phyloP scores from a whole-genome alignment of 2,888 invertebrate genomes.

The Cerastis rubricosa region DNA sequence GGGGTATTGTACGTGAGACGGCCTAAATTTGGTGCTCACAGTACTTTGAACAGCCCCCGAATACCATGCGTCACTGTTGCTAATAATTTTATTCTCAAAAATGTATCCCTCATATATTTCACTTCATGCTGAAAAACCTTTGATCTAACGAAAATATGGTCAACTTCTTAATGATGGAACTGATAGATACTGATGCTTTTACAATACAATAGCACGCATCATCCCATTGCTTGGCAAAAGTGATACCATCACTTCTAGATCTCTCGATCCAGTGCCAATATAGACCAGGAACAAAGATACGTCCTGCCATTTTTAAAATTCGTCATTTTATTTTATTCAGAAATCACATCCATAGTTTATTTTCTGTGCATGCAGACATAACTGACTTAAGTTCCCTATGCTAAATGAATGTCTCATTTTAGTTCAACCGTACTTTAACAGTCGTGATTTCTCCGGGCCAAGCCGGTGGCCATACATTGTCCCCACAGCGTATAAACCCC shows the following conservation, averaged over 20 bases:
- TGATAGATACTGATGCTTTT: no score
- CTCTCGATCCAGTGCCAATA: neutral
- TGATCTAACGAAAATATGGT: no score
- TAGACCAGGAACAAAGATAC: no score
- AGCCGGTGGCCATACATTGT: slow-evolving; percentile 28
- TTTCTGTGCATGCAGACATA: neutral
- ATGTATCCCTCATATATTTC: neutral
- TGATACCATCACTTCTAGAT: neutral
- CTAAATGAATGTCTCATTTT: slow-evolving; percentile 34
- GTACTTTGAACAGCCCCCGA: neutral
- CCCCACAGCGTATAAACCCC: slow-evolving; percentile 3
- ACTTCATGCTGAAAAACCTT: neutral
- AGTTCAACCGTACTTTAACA: slow-evolving; percentile 15
- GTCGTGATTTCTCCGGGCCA: slow-evolving; percentile 37
- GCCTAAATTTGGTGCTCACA: neutral
- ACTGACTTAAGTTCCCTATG: neutral
- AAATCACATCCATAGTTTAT: neutral
- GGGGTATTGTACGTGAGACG: neutral
- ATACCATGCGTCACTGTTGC: neutral
- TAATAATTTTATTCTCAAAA: neutral
- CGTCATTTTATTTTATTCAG: neutral
- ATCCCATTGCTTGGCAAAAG: neutral
- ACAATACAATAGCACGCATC: no score
- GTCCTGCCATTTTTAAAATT: no score
- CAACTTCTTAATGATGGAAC: no score